phyloP scores from a whole-genome alignment of 2,888 invertebrate genomes.

The Amphimallon solstitiale region DNA sequence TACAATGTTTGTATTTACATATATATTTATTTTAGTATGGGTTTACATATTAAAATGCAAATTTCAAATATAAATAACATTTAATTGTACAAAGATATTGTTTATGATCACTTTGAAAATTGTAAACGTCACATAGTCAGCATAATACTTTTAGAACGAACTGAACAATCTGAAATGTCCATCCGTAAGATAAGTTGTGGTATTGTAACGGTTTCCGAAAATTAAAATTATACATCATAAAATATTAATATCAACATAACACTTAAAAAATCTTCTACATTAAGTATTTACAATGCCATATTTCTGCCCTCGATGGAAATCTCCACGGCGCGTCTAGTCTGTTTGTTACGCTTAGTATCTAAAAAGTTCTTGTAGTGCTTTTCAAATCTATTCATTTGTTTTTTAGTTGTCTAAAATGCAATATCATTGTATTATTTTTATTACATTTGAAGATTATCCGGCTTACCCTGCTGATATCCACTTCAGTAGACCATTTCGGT shows the following conservation, averaged over 20 bases:
- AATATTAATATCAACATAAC: constrained; percentile 24
- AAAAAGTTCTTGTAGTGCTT: constrained; percentile 92
- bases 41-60: not conserved
- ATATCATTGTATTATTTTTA: not conserved
- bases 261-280: not conserved
- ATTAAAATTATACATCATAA: constrained; percentile 8
- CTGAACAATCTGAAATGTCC: constrained; percentile 12
- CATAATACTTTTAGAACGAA: constrained; percentile 7
- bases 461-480: constrained; percentile 83
- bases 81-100: constrained; percentile 20
- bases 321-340: constrained; percentile 85
- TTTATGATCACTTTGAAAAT: constrained; percentile 4
- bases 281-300: constrained; percentile 82
- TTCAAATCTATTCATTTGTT: constrained; percentile 89
- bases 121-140: constrained; percentile 10
- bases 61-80: constrained; percentile 16
- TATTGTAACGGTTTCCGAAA: not conserved
- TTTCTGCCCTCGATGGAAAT: constrained; percentile 97
- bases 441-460: not conserved
- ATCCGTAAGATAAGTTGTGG: not conserved
- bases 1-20: no score
- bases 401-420: constrained; percentile 74
- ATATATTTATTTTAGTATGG: no score
- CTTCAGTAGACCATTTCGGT: constrained; percentile 90
- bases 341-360: constrained; percentile 83